These are phyloP conservation scores for Ricordea florida DNA, from an alignment of 92 coral and sea anemone genomes.

Conservation along the genomic window DNA sequence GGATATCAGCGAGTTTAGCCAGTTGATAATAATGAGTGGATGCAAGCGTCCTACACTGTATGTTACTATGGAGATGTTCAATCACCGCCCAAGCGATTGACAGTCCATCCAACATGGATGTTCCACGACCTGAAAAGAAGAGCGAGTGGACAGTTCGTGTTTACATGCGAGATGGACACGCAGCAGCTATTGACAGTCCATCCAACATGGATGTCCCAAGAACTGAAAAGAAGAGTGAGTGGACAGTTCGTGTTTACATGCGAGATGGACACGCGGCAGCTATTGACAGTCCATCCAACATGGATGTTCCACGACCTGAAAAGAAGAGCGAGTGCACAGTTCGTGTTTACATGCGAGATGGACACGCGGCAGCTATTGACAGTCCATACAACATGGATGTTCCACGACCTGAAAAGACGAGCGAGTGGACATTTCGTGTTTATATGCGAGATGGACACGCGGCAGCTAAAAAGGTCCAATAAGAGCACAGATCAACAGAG, in stretches of 20 bases:
- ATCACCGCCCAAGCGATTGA: constrained; percentile 87
- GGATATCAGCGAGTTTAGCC: constrained; percentile 56
- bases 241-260: no score
- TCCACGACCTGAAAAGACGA: constrained; percentile 52
- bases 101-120: constrained; percentile 82
- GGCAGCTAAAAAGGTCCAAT: no score
- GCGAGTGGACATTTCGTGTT: no score
- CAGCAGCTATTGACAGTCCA: constrained; percentile 69
- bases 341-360: no score
- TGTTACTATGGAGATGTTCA: constrained; percentile 68
- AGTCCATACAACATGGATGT: constrained; percentile 70
- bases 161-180: no score
- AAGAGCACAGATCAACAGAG: no score
- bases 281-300: constrained; percentile 83
- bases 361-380: constrained; percentile 70
- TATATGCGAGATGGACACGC: no score
- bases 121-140: constrained; percentile 70
- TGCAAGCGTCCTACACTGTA: constrained; percentile 76
- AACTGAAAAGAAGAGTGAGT: constrained; percentile 25
- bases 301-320: constrained; percentile 85
- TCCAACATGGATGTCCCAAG: constrained; percentile 74
- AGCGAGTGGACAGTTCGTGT: background rate
- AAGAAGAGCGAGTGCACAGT: background rate
- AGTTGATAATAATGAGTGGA: constrained; percentile 80
- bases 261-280: no score